Percentiles rank a stretch among this genome's conserved stretches.
phyloP scores from a whole-genome alignment of 1,140 invertebrate genomes.

The Reticulitermes speratus region DNA sequence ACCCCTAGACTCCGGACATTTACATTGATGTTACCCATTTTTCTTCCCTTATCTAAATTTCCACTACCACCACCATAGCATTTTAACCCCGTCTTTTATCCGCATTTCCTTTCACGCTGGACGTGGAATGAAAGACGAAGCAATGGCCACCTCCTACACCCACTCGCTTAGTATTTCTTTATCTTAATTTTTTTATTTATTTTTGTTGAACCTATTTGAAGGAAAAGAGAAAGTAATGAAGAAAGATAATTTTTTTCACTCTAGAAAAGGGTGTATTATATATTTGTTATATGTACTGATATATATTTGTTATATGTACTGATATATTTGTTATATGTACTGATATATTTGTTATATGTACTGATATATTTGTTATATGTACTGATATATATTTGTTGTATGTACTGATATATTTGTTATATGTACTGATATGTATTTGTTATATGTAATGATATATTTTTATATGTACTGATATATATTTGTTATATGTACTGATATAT shows the following conservation, averaged over 20 bases:
- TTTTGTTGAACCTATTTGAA: not conserved
- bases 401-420: too few species aligned
- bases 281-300: not conserved
- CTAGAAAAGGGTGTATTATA: not conserved
- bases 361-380: too few species aligned
- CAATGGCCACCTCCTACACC: not conserved
- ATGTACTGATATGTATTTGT: too few species aligned
- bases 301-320: too few species aligned
- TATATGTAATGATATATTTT: too few species aligned
- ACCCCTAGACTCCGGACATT: not conserved
- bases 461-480: too few species aligned
- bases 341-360: too few species aligned
- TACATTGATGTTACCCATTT: constrained; percentile 16
- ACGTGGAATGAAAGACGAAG: not conserved
- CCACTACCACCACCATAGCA: not conserved
- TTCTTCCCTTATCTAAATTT: constrained; percentile 17
- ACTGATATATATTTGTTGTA: too few species aligned
- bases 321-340: too few species aligned
- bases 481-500: too few species aligned
- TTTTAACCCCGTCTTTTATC: not conserved
- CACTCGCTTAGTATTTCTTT: not conserved
- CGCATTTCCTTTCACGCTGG: not conserved
- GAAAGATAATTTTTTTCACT: not conserved
- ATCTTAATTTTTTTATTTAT: not conserved
- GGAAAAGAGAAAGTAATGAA: not conserved